Evolutionary conservation across 2,888 invertebrate genomes (phyloP), one percentile per base, ranked within the genome.

Genomic region (Lasioglossum zephyrum): DNA sequence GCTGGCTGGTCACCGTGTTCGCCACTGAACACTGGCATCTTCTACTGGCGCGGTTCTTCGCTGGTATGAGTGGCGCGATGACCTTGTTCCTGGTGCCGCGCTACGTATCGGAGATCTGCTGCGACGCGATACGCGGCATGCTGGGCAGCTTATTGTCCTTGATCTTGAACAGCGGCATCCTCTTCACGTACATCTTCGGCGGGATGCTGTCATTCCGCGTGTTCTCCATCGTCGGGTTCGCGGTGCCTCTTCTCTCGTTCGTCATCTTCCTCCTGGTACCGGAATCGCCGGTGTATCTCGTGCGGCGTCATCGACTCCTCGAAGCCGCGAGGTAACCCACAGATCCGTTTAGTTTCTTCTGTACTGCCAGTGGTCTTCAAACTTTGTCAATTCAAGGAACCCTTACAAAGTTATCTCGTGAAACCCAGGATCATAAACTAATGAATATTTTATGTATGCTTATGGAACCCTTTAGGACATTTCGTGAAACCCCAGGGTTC

Each of bases 21-120:
- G 95, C 96, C 0, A 94, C 93, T 2, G 95, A 96, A 22, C 93
- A 96, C 0, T 90, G 88, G 0, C 93, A 96, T 63, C 94, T 97
- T 2, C 94, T 96, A 47, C 92, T 95, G 0, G 96, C 96, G 0
- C 95, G 97, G 76, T 96, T 97, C 70, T 89, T 97, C 1, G 95
- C 96, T 0, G 97, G 97, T 0, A 91, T 96, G 0, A 95, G 96
- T 0, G 96, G 96, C 0, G 96, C 96, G 1, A 96, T 96, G 0
- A 94, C 95, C 0, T 93, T 97, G 8, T 96, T 96, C 13, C 95
- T 96, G 57, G 95, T 96, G 0, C 97, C 97, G 0, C 95, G 97
- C n/a, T 96, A 96, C 92, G 96, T 96, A 41, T 96, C 96, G 0
- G 97, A 97, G 93, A 96, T 97, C 0, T 96, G 97, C 0, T 96